These are phyloP conservation scores for Brachypteracias leptosomus DNA, from an alignment of 2,113 vertebrate genomes.

Conservation along the genomic window DNA sequence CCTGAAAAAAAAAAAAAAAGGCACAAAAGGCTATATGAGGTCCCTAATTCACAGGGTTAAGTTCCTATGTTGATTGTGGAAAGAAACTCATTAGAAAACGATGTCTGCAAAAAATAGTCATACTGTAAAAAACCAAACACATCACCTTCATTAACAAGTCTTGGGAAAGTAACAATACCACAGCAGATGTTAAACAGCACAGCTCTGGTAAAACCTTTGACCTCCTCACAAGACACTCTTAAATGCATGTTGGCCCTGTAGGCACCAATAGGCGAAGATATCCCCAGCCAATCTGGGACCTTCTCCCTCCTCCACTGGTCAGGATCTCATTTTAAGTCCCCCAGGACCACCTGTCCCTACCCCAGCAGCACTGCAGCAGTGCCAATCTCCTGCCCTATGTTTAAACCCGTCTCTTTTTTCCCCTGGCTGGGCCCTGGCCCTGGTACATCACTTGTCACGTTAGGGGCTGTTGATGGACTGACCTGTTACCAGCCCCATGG, in stretches of 20 bases:
- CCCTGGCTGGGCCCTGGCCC: neutral
- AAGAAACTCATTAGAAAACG: neutral
- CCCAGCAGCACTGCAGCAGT: accelerated
- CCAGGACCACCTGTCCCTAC: neutral
- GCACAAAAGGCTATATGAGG: neutral
- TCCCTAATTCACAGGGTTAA: neutral
- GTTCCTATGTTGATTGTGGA: neutral
- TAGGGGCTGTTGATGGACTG: neutral
- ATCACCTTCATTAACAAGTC: neutral
- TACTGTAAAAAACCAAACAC: neutral
- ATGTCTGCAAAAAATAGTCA: neutral
- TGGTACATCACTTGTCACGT: neutral
- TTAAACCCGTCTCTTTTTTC: neutral
- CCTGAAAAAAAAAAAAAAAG: neutral
- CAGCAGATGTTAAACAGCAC: neutral
- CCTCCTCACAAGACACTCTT: neutral
- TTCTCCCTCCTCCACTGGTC: accelerated
- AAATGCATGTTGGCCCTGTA: neutral
- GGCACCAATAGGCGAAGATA: accelerated
- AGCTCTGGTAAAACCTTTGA: neutral
- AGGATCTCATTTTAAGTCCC: neutral
- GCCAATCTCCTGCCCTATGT: neutral
- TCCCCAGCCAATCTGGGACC: neutral
- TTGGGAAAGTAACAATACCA: neutral
- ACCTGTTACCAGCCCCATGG: neutral